Evolutionary conservation across 2,113 vertebrate genomes (phyloP), one percentile per base, ranked within the genome.

Genomic region (Tinamus guttatus): DNA sequence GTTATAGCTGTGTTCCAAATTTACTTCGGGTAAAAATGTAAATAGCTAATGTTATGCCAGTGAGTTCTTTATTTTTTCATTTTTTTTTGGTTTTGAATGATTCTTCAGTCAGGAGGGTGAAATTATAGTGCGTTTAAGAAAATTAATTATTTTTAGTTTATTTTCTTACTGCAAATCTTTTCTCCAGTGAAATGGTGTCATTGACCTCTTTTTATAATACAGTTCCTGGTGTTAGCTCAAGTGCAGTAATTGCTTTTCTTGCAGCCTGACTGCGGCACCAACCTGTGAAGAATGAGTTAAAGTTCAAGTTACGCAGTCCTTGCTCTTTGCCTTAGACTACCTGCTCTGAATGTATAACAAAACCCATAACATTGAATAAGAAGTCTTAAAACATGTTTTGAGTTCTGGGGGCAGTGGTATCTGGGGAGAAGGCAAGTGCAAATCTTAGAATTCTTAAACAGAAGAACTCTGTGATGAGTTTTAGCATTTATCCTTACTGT

Each of bases 51-150:
- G 81, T 88, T 60, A 65, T 59, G 65, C 91, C 74, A 83, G 73
- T 81, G 62, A 89, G 49, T 41, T 77, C 17, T 75, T 91, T n/a
- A n/a, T n/a, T n/a, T n/a, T n/a, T n/a, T n/a, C n/a, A n/a, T 90
- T 49, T 49, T 49, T 49, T 49, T 89, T 89, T 56, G n/a, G 79
- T 91, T 98, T 97, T 91, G 86, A 97, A 96, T 93, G 90, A 75
- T 84, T 97, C 91, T 95, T 95, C 93, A 75, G 27, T 92, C 56
- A 76, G 59, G 69, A 96, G 93, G 27, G 75, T 95, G 89, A 96
- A 98, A 97, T 98, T 90, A 97, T 56, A 93, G 84, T 83, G 91
- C 96, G 98, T 98, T 98, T 97, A 98, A 96, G 88, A 96, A 97
- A 98, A 97, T 93, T 81, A 94, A 97, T 96, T 96, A 43, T 85